Evolutionary conservation across 1,140 invertebrate genomes (phyloP).

Genomic region (Paraescarpia echinospica): DNA sequence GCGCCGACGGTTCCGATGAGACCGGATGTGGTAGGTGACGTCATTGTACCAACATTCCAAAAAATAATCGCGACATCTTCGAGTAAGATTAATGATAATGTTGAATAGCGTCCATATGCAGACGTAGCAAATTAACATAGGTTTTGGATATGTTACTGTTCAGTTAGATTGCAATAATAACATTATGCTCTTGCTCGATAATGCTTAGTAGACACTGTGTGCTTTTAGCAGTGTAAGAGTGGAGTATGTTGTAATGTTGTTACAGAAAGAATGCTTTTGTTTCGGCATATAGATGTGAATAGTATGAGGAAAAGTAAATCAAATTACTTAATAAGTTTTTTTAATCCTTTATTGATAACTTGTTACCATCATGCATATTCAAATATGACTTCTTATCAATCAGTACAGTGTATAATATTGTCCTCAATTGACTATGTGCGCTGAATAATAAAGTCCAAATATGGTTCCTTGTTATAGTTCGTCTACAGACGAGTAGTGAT

Average conservation of each 20-base stretch:
- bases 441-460: background rate
- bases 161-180: too few relatives aligned
- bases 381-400: background rate
- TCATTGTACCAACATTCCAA: background rate
- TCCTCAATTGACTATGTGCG: background rate
- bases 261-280: too few relatives aligned
- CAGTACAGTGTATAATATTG: background rate
- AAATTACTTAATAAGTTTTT: background rate
- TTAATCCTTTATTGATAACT: background rate
- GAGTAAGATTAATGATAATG: background rate
- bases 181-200: too few relatives aligned
- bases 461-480: background rate
- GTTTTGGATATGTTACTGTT: too few relatives aligned
- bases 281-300: background rate
- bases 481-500: background rate
- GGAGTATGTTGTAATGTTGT: too few relatives aligned
- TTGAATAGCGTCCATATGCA: background rate
- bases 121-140: too few relatives aligned
- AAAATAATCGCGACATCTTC: background rate
- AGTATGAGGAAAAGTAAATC: background rate
- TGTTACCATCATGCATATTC: background rate
- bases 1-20: constrained; percentile 10
- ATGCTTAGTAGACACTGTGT: too few relatives aligned
- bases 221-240: too few relatives aligned
- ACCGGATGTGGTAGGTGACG: background rate